Evolutionary conservation across 2,797 vertebrate species (phyloP).

Genomic region (Buphagus erythrorhynchus): DNA sequence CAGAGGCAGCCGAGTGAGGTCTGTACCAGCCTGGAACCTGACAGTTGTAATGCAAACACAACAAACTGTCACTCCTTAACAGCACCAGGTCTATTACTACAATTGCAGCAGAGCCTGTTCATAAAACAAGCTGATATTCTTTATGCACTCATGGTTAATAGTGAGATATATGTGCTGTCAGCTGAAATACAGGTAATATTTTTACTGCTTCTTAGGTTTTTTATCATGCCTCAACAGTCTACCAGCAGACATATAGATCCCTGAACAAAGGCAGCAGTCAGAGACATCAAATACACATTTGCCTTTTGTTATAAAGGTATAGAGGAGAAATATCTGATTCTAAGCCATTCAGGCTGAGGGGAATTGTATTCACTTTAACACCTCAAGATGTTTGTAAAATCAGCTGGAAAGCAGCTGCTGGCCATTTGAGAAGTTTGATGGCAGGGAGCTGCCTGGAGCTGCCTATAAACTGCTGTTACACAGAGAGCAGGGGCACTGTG

Average conservation of each 20-base stretch:
- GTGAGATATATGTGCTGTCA: conserved; percentile 9
- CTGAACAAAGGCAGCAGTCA: not conserved
- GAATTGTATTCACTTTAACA: not conserved
- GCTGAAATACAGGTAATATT: not conserved
- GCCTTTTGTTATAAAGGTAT: not conserved
- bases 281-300: conserved; percentile 5
- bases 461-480: not conserved
- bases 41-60: conserved; percentile 17
- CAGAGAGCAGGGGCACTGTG: accelerated
- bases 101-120: not conserved
- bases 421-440: not conserved
- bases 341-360: not conserved
- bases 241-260: not conserved
- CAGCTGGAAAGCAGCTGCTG: not conserved
- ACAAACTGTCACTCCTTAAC: conserved; percentile 34
- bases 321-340: not conserved
- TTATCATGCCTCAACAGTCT: not conserved
- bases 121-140: conserved; percentile 18
- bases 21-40: not conserved
- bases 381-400: not conserved
- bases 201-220: conserved; percentile 8
- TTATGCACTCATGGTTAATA: not conserved
- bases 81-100: not conserved
- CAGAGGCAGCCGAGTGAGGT: not conserved
- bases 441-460: not conserved